Evolutionary conservation across 2,113 vertebrate genomes (phyloP).

Genomic region (Coreoperca whiteheadi): DNA sequence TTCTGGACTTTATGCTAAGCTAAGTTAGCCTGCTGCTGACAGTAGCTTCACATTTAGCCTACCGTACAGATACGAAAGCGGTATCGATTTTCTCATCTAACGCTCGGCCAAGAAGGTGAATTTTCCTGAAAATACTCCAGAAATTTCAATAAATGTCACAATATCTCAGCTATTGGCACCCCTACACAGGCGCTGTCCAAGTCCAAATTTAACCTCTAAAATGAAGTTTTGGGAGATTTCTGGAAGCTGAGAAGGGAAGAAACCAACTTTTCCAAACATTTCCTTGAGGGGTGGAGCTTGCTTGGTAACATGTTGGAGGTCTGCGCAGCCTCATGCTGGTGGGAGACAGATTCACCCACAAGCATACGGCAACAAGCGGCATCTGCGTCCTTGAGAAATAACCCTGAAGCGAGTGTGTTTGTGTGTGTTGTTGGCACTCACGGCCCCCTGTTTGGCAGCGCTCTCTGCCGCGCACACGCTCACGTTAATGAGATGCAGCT

Average conservation of each 20-base stretch:
- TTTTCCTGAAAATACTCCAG: no score
- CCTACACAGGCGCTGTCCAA: no score
- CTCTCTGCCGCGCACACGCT: conserved; percentile 10
- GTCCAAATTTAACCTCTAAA: background rate
- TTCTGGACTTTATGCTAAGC: background rate
- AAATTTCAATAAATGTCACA: background rate
- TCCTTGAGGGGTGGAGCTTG: background rate
- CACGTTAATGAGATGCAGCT: conserved; percentile 64
- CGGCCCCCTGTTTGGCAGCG: conserved; percentile 56
- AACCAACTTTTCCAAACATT: background rate
- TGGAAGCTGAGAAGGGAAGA: background rate
- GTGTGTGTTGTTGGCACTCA: conserved; percentile 43
- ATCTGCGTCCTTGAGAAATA: conserved; percentile 62
- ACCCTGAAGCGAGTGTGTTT: conserved; percentile 37
- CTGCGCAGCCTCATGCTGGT: conserved; percentile 1
- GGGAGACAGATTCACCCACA: conserved; percentile 31
- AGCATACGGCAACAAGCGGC: conserved; percentile 12
- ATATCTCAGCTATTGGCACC: background rate
- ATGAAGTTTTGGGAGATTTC: background rate
- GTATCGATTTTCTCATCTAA: background rate
- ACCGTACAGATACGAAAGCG: background rate
- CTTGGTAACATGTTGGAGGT: conserved; percentile 3
- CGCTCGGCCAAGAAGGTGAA: background rate
- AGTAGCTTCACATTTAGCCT: background rate
- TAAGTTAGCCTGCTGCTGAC: background rate